Evolutionary conservation across 2,888 invertebrate species (phyloP), one percentile per base, ranked within the genome.

Genomic region (Lasioglossum leucozonium): DNA sequence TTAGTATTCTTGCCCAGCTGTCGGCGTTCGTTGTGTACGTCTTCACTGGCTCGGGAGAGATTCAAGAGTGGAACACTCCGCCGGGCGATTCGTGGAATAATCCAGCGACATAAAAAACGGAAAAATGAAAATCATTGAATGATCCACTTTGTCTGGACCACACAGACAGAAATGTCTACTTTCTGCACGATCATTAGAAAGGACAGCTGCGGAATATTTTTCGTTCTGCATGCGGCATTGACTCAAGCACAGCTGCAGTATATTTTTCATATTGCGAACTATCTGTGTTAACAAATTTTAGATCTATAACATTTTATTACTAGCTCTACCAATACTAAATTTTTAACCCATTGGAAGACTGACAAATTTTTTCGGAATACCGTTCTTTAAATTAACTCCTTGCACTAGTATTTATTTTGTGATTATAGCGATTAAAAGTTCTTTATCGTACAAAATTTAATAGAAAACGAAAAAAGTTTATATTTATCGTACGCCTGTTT

Each of bases 41-140:
- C 3, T 42, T 90, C 11, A 93, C 94, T 55, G 95, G 95, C 18
- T 93, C 94, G 5, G 95, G 90, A 2, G 88, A 94, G 80, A 95
- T 95, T 69, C 95, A 95, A 84, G 76, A 89, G 5, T 95, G 95
- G 95, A 95, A 95, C 87, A 90, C 93, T 75, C 91, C 92, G 22
- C 1, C 6, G 5, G 11, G 0, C 2, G 8, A 3, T 6, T 0
- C 4, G 18, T 26, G 22, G 18, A 40, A 13, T 6, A 47, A 47
- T 51, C 6, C 8, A 67, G 10, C 0, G 4, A 67, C n/a, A 34
- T 67, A n/a, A 67, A 67, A 22, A 37, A 8, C 10, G n/a, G n/a
- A n/a, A n/a, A n/a, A n/a, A n/a, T n/a, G n/a, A n/a, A 34, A 8
- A 58, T 6, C 58, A 18, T 34, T 18, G 34, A 34, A 34, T 62